Conservation (phyloP, 1,140 invertebrate genomes). For the Heliconius himera region DNA sequence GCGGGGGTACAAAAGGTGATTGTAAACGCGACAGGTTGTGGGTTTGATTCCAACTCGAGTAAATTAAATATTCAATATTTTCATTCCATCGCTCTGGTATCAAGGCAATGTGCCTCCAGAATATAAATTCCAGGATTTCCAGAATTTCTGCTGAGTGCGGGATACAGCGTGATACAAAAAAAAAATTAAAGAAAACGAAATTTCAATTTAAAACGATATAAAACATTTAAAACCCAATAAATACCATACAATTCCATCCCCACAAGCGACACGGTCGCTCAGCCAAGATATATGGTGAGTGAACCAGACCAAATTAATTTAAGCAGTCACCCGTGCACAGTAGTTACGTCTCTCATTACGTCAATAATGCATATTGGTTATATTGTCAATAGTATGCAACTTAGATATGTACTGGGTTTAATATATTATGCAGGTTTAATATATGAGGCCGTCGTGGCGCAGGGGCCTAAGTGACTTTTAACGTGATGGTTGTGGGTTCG, state of each 20-base stretch:
- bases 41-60: too few relatives aligned
- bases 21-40: too few relatives aligned
- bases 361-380: conserved; percentile 42
- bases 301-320: conserved; percentile 56
- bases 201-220: not conserved
- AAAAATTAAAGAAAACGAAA: not conserved
- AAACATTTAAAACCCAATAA: not conserved
- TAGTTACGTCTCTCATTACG: conserved; percentile 51
- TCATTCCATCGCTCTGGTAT: too few relatives aligned
- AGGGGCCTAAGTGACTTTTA: too few relatives aligned
- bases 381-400: not conserved
- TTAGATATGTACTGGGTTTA: not conserved
- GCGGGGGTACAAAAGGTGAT: too few relatives aligned
- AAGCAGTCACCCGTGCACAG: conserved; percentile 43
- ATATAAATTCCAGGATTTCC: too few relatives aligned
- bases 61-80: too few relatives aligned
- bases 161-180: too few relatives aligned
- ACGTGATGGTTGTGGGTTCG: too few relatives aligned
- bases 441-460: not conserved
- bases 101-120: too few relatives aligned
- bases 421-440: not conserved
- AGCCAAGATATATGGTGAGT: conserved; percentile 48
- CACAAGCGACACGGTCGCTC: conserved; percentile 25
- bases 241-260: conserved; percentile 7
- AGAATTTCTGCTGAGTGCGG: too few relatives aligned